Percentiles rank a stretch among this genome's conserved stretches.
These are phyloP conservation scores for Atherinomorus stipes DNA, from an alignment of 2,113 vertebrate species.

Conservation along the genomic window DNA sequence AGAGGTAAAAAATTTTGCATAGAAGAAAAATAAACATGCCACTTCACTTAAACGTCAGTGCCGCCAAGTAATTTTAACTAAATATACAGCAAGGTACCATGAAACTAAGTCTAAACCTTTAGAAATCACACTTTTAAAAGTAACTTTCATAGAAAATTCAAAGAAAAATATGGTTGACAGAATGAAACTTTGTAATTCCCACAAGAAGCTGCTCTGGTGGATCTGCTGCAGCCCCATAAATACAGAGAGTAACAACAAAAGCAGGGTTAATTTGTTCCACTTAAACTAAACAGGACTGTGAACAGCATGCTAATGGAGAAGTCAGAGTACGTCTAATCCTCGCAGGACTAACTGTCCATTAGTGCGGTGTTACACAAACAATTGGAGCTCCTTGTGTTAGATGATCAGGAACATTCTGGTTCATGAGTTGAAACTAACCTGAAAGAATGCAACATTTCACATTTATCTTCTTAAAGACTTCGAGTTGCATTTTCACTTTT, in stretches of 20 bases:
- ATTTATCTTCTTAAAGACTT: too few species aligned
- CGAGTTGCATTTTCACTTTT: too few species aligned
- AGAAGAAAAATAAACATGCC: too few species aligned
- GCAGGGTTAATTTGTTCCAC: constrained; percentile 34
- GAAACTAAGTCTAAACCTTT: too few species aligned
- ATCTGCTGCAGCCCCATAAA: background rate
- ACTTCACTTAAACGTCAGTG: too few species aligned
- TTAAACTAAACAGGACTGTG: constrained; percentile 21
- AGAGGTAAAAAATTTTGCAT: background rate
- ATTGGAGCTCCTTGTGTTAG: background rate
- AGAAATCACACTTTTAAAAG: background rate
- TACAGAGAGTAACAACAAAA: background rate
- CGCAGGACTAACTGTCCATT: background rate
- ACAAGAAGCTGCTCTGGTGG: background rate
- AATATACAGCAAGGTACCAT: too few species aligned
- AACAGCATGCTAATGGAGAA: constrained; percentile 30
- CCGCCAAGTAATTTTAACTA: too few species aligned
- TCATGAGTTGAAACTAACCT: background rate
- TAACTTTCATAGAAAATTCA: too few species aligned
- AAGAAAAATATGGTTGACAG: background rate
- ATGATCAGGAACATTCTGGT: background rate
- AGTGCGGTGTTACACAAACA: background rate
- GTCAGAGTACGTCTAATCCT: background rate
- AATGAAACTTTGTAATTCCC: background rate
- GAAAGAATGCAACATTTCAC: constrained; percentile 3